Evolutionary conservation across 2,113 vertebrate species (phyloP).

Genomic region (Apodemus sylvaticus): DNA sequence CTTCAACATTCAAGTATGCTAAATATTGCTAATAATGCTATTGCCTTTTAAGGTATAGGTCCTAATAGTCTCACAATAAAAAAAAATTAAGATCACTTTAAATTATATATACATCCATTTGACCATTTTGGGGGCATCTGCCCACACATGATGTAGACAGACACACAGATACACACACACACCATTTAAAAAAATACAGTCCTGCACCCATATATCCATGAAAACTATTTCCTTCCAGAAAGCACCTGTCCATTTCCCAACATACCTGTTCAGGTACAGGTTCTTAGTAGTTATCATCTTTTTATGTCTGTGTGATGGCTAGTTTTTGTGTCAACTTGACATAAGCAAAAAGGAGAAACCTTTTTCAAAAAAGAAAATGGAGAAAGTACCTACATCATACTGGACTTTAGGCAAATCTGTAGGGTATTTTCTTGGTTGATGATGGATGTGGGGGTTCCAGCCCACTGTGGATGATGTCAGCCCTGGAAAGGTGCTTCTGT

Average conservation of each 20-base stretch:
- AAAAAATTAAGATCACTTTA: background rate
- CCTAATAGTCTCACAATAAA: background rate
- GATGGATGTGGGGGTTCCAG: background rate
- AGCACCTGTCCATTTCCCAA: background rate
- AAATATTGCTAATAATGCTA: constrained; percentile 2
- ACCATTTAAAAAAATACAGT: background rate
- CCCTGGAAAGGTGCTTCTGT: background rate
- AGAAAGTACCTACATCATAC: background rate
- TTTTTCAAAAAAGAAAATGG: too few relatives aligned
- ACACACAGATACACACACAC: background rate
- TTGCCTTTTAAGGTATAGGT: constrained; percentile 35
- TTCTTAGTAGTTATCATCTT: background rate
- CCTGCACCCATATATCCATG: background rate
- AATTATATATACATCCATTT: background rate
- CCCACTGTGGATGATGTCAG: background rate
- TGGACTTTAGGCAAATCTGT: background rate
- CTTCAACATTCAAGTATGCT: background rate
- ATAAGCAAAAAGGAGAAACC: background rate
- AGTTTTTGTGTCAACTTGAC: background rate
- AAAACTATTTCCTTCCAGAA: background rate
- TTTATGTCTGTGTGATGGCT: background rate
- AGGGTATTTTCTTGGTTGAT: background rate
- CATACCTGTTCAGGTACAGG: background rate
- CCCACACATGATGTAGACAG: background rate
- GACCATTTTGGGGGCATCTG: background rate